These are phyloP conservation scores for Dendroctonus valens DNA, from an alignment of 1,140 invertebrate genomes.

Conservation along the genomic window DNA sequence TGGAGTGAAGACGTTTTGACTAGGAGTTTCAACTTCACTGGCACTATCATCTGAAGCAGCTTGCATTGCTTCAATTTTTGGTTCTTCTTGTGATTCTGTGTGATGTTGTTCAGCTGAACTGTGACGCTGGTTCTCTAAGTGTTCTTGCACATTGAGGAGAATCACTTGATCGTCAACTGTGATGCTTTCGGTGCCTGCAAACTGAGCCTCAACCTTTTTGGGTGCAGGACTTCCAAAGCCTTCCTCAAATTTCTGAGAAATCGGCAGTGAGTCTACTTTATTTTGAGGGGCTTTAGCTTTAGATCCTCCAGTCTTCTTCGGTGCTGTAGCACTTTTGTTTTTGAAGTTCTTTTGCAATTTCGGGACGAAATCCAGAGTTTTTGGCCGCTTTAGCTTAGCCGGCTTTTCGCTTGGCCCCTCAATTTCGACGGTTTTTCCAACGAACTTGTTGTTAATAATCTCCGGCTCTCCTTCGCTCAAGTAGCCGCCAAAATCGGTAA, in stretches of 20 bases:
- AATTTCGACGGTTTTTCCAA: slow-evolving; percentile 4
- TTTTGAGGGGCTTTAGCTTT: too few species aligned
- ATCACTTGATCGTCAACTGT: slow-evolving; percentile 4
- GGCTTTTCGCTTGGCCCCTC: background rate
- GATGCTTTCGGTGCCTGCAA: background rate
- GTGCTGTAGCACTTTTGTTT: background rate
- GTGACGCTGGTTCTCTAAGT: too few species aligned
- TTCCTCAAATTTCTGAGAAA: slow-evolving; percentile 1
- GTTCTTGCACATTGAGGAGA: background rate
- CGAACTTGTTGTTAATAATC: background rate
- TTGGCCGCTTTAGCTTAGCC: background rate
- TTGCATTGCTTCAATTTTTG: too few species aligned
- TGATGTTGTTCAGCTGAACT: too few species aligned
- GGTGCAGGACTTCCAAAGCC: slow-evolving; percentile 10
- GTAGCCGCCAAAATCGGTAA: too few species aligned
- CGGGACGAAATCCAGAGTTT: background rate
- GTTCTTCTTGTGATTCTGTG: too few species aligned
- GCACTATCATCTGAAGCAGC: too few species aligned
- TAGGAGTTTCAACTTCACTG: too few species aligned
- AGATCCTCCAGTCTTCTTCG: too few species aligned
- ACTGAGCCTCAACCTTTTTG: background rate
- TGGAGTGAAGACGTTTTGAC: slow-evolving; percentile 6
- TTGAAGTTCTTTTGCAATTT: slow-evolving; percentile 8
- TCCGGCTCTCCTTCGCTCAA: background rate
- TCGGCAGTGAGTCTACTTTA: too few species aligned